Conservation (phyloP, 2,888 invertebrate species). For the Heliconius aoede region DNA sequence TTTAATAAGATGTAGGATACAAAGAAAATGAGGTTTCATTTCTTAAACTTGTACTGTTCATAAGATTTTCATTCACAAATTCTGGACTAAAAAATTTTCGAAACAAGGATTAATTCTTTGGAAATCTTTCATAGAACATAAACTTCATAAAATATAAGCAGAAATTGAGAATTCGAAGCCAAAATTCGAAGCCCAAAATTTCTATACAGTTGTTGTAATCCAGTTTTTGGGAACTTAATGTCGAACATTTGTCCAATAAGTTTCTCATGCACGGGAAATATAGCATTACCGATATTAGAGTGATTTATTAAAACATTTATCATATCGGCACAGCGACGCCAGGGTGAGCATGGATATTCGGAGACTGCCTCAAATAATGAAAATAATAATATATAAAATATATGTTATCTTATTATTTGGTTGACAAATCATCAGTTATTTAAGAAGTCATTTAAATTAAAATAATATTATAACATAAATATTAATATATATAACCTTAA, state of each 20-base stretch:
- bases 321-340: not conserved
- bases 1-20: not conserved
- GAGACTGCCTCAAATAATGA: not conserved
- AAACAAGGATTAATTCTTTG: too few relatives aligned
- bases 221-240: too few relatives aligned
- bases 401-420: not conserved
- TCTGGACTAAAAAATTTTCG: too few relatives aligned
- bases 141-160: too few relatives aligned
- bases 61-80: too few relatives aligned
- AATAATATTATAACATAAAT: too few relatives aligned
- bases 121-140: too few relatives aligned
- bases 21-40: not conserved
- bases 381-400: conserved; percentile 1
- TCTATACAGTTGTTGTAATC: too few relatives aligned
- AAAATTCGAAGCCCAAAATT: too few relatives aligned
- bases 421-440: not conserved
- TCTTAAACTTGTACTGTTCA: not conserved
- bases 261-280: not conserved
- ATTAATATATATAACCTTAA: too few relatives aligned
- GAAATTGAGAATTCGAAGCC: too few relatives aligned
- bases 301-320: not conserved
- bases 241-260: not conserved
- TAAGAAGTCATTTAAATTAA: too few relatives aligned
- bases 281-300: conserved; percentile 1
- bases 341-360: not conserved